A percentile compares a stretch with the other conserved stretches of the same genome.
Evolutionary conservation across 2,888 invertebrate species (phyloP).

Genomic region (Coleophora flavipennella): DNA sequence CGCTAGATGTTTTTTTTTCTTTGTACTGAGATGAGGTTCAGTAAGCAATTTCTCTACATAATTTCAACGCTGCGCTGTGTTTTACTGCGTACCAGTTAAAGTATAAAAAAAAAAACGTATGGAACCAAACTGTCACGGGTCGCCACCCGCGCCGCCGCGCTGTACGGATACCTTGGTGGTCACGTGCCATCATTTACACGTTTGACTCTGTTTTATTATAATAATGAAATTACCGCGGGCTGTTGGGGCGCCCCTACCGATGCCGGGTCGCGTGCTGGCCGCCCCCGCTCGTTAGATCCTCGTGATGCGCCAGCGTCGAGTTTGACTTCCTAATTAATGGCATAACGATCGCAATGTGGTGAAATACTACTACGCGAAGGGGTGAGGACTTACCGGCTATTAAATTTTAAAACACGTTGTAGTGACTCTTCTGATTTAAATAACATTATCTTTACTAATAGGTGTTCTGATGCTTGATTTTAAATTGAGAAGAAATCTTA

Average conservation of each 20-base stretch:
- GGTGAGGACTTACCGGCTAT: conserved; percentile 32
- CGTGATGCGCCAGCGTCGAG: conserved; percentile 28
- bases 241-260: conserved; percentile 13
- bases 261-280: conserved; percentile 17
- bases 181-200: conserved; percentile 62
- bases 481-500: no score
- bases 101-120: no score
- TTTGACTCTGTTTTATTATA: conserved; percentile 64
- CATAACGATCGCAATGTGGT: conserved; percentile 29
- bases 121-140: no score
- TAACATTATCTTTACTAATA: no score
- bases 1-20: no score
- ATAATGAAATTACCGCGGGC: conserved; percentile 55
- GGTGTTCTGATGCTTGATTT: no score
- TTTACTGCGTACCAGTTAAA: no score
- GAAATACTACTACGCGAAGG: conserved; percentile 27
- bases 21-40: no score
- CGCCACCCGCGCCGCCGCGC: conserved; percentile 13
- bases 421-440: no score
- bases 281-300: conserved; percentile 53
- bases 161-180: conserved; percentile 33
- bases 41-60: no score
- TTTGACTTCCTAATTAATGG: conserved; percentile 63
- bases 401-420: conserved; percentile 1
- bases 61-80: no score